Evolutionary conservation across 2,888 invertebrate genomes (phyloP).

Genomic region (Zonitis immaculata): DNA sequence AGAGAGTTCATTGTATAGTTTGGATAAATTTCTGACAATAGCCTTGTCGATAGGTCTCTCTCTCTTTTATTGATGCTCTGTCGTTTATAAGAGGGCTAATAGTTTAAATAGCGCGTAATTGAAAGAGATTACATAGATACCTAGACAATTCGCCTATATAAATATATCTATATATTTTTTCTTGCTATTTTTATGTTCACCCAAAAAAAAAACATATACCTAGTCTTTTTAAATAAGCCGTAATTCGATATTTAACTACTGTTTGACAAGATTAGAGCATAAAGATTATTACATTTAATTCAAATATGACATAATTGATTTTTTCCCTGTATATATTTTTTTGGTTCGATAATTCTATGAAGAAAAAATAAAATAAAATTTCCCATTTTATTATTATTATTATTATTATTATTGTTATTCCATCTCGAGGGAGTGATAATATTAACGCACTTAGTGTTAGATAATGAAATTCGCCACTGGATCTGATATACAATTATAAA

Average conservation of each 20-base stretch:
- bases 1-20: conserved; percentile 1
- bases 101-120: neutral
- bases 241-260: neutral
- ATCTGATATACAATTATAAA: conserved; percentile 42
- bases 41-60: neutral
- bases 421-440: conserved; percentile 22
- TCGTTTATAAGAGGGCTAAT: conserved; percentile 1
- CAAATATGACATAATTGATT: neutral
- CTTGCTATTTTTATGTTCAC: no score
- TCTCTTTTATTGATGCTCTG: neutral
- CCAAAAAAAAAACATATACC: no score
- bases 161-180: neutral
- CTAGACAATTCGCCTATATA: no score
- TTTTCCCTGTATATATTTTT: no score
- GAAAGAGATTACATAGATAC: neutral
- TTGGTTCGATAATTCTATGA: no score
- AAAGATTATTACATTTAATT: neutral
- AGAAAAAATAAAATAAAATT: no score
- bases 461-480: conserved; percentile 40
- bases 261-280: neutral
- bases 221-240: neutral
- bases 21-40: neutral
- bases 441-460: conserved; percentile 28
- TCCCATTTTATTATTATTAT: conserved; percentile 3
- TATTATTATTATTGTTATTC: neutral